These are phyloP conservation scores for Palythoa heliodiscus DNA, from an alignment of 92 coral and sea anemone species.

Conservation along the genomic window DNA sequence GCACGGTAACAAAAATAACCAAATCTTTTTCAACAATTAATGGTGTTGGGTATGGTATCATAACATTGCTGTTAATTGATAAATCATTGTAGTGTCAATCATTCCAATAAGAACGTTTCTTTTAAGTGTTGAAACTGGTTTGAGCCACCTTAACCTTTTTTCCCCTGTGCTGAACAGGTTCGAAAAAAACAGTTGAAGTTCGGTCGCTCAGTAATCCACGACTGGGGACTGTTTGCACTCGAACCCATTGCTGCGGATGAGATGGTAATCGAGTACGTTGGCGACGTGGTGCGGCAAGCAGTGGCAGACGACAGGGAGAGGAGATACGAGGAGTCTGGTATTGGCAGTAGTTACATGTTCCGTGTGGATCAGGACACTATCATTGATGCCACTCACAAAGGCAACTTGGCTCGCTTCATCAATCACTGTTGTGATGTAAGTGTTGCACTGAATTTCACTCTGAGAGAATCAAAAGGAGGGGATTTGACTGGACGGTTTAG, in stretches of 20 bases:
- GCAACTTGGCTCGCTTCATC: slow-evolving; percentile 95
- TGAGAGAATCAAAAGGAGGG: not conserved
- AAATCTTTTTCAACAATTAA: too few species aligned
- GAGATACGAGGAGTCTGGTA: slow-evolving; percentile 89
- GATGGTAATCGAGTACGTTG: slow-evolving; percentile 99
- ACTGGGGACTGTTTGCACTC: slow-evolving; percentile 97
- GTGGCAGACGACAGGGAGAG: slow-evolving; percentile 94
- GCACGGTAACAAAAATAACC: too few species aligned
- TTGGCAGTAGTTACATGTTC: slow-evolving; percentile 96
- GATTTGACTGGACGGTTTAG: too few species aligned
- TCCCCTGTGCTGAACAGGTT: slow-evolving; percentile 57
- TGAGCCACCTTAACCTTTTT: not conserved
- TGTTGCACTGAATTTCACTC: not conserved
- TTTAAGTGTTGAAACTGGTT: too few species aligned
- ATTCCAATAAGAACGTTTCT: too few species aligned
- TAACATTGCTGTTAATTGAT: too few species aligned
- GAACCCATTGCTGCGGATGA: slow-evolving; percentile 98
- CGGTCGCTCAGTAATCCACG: slow-evolving; percentile 95
- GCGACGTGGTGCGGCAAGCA: slow-evolving; percentile 93
- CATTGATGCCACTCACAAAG: slow-evolving; percentile 90
- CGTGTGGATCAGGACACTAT: slow-evolving; percentile 97
- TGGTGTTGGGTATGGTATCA: too few species aligned
- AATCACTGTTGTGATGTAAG: slow-evolving; percentile 99
- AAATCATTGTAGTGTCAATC: too few species aligned
- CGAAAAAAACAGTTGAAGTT: slow-evolving; percentile 96